phyloP scores from a whole-genome alignment of 2,113 vertebrate genomes.

The Cyanocitta stelleri region DNA sequence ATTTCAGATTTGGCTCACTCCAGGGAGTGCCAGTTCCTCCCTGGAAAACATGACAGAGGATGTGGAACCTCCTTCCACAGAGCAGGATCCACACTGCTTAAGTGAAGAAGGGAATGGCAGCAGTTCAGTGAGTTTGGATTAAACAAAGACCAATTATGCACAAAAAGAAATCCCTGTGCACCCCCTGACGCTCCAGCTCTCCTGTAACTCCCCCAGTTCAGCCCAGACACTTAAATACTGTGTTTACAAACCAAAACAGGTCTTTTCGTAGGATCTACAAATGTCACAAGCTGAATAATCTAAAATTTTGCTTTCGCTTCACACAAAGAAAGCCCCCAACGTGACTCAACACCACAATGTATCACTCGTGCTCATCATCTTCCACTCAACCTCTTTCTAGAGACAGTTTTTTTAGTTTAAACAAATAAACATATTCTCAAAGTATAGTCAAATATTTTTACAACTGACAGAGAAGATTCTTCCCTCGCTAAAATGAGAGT shows the following conservation, averaged over 20 bases:
- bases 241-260: not conserved
- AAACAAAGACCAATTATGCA: not conserved
- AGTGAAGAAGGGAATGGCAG: not conserved
- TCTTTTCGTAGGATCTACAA: not conserved
- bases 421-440: not conserved
- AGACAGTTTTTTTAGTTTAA: not conserved
- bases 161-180: rapidly evolving
- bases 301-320: not conserved
- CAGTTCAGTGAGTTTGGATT: not conserved
- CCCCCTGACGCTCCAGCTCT: not conserved
- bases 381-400: not conserved
- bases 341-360: not conserved
- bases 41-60: not conserved
- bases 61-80: not conserved
- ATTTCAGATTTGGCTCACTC: not conserved
- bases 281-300: not conserved
- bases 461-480: no score
- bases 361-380: not conserved
- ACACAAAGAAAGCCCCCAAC: not conserved
- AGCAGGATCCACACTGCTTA: not conserved
- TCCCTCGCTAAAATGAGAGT: not conserved
- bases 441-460: slow-evolving; percentile 10
- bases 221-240: not conserved
- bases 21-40: not conserved
- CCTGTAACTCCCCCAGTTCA: not conserved